A percentile compares a stretch with the other conserved stretches of the same genome.
Conservation (phyloP, 2,797 vertebrate genomes). For the Pseudochirops cupreus region DNA sequence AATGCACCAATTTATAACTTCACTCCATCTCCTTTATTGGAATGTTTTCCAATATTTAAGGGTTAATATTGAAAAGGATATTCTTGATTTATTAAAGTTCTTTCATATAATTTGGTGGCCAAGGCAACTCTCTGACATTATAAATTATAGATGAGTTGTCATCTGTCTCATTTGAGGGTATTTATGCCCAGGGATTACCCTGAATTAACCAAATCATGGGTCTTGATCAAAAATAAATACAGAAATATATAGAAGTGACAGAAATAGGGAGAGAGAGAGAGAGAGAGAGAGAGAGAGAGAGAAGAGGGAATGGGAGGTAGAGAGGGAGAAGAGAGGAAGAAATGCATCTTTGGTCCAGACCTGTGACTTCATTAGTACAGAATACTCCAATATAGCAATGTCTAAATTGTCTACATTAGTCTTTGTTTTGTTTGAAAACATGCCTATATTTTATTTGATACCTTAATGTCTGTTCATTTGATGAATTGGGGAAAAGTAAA, state of each 20-base stretch:
- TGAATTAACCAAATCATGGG: not conserved
- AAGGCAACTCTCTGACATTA: not conserved
- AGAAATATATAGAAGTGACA: too few species aligned
- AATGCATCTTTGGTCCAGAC: not conserved
- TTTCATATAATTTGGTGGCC: not conserved
- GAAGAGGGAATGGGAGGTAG: too few species aligned
- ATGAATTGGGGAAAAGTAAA: too few species aligned
- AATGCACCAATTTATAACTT: not conserved
- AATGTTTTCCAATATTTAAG: not conserved
- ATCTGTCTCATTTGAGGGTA: not conserved
- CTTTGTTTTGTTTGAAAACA: too few species aligned
- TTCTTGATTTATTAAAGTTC: not conserved
- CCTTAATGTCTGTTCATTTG: too few species aligned
- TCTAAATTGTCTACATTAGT: too few species aligned
- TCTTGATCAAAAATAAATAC: too few species aligned
- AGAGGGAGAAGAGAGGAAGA: not conserved
- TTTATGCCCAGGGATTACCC: not conserved
- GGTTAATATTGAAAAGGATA: not conserved
- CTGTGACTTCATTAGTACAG: not conserved
- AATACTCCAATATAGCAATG: too few species aligned
- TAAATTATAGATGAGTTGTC: not conserved
- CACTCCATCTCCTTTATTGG: not conserved
- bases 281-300: too few species aligned
- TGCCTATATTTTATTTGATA: too few species aligned
- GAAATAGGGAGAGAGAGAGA: too few species aligned